Percentiles rank a stretch among this genome's conserved stretches.
phyloP scores from a whole-genome alignment of 2,113 vertebrate genomes.

The Potamarius usumacintae region DNA sequence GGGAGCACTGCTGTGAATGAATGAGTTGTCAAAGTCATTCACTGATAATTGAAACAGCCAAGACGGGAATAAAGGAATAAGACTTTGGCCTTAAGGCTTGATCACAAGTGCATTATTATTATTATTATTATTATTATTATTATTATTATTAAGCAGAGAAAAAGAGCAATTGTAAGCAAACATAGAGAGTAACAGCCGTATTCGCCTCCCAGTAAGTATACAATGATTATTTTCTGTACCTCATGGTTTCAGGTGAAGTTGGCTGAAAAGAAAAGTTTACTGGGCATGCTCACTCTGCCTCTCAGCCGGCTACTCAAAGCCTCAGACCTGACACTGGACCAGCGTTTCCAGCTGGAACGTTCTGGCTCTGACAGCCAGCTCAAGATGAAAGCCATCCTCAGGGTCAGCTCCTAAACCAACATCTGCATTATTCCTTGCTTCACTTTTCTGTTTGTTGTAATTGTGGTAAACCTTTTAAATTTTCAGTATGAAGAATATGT shows the following conservation, averaged over 20 bases:
- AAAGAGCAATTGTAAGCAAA: neutral
- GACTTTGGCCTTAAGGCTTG: neutral
- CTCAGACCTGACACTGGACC: conserved; percentile 80
- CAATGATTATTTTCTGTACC: neutral
- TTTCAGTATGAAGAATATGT: neutral
- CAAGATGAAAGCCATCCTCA: conserved; percentile 86
- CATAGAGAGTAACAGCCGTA: neutral
- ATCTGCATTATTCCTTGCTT: neutral
- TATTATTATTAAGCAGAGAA: neutral
- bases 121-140: neutral
- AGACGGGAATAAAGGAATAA: too few relatives aligned
- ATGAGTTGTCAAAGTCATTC: neutral
- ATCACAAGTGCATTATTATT: neutral
- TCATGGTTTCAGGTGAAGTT: conserved; percentile 79
- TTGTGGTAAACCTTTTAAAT: neutral
- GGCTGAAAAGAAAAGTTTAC: conserved; percentile 75
- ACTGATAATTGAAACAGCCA: neutral
- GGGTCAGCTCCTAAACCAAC: conserved; percentile 68
- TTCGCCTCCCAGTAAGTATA: neutral
- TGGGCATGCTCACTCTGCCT: conserved; percentile 80
- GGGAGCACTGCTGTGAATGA: neutral
- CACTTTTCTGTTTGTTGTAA: neutral
- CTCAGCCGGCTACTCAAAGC: conserved; percentile 77
- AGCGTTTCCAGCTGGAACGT: conserved; percentile 82
- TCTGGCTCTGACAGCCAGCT: conserved; percentile 88